Evolutionary conservation across 1,140 invertebrate genomes (phyloP).

Genomic region (Apis laboriosa): DNA sequence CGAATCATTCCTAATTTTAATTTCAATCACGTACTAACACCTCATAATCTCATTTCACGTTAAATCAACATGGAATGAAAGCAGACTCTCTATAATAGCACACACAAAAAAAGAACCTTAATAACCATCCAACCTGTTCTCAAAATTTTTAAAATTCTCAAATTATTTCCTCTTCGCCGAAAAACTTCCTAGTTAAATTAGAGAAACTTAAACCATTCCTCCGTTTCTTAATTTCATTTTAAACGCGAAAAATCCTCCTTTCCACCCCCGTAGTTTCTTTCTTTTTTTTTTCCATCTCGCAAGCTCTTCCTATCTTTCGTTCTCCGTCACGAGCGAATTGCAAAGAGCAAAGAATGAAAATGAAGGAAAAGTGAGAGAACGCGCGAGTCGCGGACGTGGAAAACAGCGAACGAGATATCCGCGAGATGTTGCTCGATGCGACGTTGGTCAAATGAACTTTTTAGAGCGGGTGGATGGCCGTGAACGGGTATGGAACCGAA

Average conservation of each 20-base stretch:
- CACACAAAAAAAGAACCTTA: too few relatives aligned
- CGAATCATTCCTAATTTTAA: too few relatives aligned
- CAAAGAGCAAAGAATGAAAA: background rate
- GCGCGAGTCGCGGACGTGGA: background rate
- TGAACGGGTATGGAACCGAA: background rate
- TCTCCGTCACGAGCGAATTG: background rate
- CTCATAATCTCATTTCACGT: too few relatives aligned
- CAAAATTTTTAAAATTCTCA: too few relatives aligned
- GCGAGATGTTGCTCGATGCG: slow-evolving; percentile 30
- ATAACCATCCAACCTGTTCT: too few relatives aligned
- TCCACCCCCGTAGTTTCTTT: too few relatives aligned
- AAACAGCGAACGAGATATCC: slow-evolving; percentile 28
- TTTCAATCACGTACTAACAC: too few relatives aligned
- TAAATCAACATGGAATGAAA: too few relatives aligned
- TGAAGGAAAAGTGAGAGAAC: background rate
- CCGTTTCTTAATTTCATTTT: background rate
- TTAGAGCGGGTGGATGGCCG: slow-evolving; percentile 36
- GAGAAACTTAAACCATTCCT: background rate
- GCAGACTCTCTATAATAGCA: too few relatives aligned
- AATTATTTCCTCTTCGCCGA: background rate
- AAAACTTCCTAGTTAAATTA: background rate
- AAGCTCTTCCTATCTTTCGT: too few relatives aligned
- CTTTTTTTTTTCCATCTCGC: background rate
- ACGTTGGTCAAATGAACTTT: slow-evolving; percentile 59
- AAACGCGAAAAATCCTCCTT: background rate